phyloP scores from a whole-genome alignment of 2,888 invertebrate genomes.

The Strigamia maritima region DNA sequence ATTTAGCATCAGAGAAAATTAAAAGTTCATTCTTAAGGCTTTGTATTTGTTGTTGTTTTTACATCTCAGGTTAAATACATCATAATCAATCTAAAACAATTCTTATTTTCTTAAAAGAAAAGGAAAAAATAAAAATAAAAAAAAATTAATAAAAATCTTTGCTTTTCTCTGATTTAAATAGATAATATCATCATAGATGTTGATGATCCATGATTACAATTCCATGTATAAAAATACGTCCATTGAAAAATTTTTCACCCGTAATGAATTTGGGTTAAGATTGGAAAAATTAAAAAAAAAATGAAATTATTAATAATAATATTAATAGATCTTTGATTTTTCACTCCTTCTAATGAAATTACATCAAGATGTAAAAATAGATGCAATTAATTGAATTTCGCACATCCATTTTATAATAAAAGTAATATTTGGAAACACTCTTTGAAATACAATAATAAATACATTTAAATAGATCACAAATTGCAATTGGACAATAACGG shows the following conservation, averaged over 20 bases:
- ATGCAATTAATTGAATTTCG: conserved; percentile 35
- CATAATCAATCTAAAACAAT: neutral
- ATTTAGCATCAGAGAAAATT: conserved; percentile 18
- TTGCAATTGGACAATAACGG: conserved; percentile 5
- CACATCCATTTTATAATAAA: conserved; percentile 41
- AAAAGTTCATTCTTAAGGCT: conserved; percentile 12
- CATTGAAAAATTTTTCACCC: neutral
- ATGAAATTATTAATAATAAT: neutral
- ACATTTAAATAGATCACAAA: conserved; percentile 37
- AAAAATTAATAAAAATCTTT: neutral
- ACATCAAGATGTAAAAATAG: conserved; percentile 1
- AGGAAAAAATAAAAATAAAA: neutral
- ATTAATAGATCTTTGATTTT: conserved; percentile 20
- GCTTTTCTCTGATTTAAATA: conserved; percentile 14
- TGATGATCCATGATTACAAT: conserved; percentile 13
- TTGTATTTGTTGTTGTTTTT: neutral
- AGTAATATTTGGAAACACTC: conserved; percentile 40
- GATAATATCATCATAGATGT: neutral
- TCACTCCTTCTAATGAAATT: conserved; percentile 32
- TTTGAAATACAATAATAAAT: conserved; percentile 42
- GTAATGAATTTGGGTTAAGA: neutral
- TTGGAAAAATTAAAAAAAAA: neutral
- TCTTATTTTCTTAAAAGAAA: neutral
- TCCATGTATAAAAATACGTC: conserved; percentile 11
- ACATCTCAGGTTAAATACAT: conserved; percentile 9